Base-by-base conservation (phyloP, 2,888 invertebrate genomes). In the Polietes domitor region DNA sequence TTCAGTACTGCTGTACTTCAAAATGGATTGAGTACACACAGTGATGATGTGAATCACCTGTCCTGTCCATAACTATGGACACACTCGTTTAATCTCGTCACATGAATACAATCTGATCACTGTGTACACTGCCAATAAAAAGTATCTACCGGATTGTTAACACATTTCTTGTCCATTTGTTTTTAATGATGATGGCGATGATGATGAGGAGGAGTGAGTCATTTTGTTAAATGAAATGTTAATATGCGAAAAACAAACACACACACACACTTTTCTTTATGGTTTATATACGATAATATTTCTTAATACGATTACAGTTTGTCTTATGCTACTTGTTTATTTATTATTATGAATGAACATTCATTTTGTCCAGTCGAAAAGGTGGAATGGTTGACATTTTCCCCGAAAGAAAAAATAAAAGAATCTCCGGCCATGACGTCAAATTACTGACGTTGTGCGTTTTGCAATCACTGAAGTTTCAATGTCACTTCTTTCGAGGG, bases 81-180 rank as follows among this genome's bases (percentile, higher is more conserved):
- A 12, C 3, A 53, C n/a, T 17, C 50, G 50, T 53, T 53, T 53
- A 55, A 55, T 21, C 55, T 55, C 55, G 55, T 55, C 55, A 55
- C 55, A 7, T 55, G 24, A 55, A 55, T 55, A 21, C 55, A 55
- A 9, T 55, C 21, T 55, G 15, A n/a, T n/a, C n/a, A n/a, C n/a
- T n/a, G n/a, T n/a, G n/a, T n/a, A n/a, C n/a, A n/a, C n/a, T n/a
- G n/a, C n/a, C 55, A 7, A 55, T 55, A 55, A 55, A 55, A 55
- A 55, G 55, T 55, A 55, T 24, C 50, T 50, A 50, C 47, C 50
- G 71, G 50, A 47, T 71, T 47, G 50, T 50, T 50, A 55, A 55
- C 21, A 24, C 21, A 55, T 55, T 55, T 17, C 17, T 53, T 55
- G 55, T 55, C 10, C 55, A 55, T 55, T 55, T 55, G 55, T 55